Conservation (phyloP, 2,113 vertebrate genomes). For the Nesospiza acunhae region DNA sequence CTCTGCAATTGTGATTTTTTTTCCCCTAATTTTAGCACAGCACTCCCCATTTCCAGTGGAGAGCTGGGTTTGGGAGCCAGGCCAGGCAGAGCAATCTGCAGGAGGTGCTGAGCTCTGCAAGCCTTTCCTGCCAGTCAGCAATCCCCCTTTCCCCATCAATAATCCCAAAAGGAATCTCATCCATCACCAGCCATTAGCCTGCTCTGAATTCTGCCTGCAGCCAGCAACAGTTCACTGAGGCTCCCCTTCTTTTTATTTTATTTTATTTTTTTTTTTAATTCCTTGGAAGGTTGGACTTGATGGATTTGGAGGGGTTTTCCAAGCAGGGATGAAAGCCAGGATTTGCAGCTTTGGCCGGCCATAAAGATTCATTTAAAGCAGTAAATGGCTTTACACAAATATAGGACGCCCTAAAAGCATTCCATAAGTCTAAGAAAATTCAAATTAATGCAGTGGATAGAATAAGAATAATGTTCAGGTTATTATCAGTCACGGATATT, state of each 20-base stretch:
- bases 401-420: not conserved
- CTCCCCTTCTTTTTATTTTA: not conserved
- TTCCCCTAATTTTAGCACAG: not conserved
- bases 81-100: constrained; percentile 61
- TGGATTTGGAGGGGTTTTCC: not conserved
- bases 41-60: not conserved
- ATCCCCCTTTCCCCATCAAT: constrained; percentile 65
- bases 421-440: not conserved
- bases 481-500: not conserved
- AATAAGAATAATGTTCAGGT: not conserved
- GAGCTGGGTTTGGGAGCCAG: not conserved
- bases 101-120: constrained; percentile 73
- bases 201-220: constrained; percentile 58
- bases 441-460: not conserved
- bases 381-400: not conserved
- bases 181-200: constrained; percentile 48
- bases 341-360: not conserved
- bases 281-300: not conserved
- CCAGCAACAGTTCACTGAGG: constrained; percentile 1
- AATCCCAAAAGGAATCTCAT: constrained; percentile 55
- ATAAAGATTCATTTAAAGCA: not conserved
- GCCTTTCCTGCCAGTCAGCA: constrained; percentile 69
- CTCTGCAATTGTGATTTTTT: not conserved
- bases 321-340: not conserved
- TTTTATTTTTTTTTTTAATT: not conserved